A percentile compares a stretch with the other conserved stretches of the same genome.
Conservation (phyloP, 1,140 invertebrate species). For the Trachymyrmex cornetzi region DNA sequence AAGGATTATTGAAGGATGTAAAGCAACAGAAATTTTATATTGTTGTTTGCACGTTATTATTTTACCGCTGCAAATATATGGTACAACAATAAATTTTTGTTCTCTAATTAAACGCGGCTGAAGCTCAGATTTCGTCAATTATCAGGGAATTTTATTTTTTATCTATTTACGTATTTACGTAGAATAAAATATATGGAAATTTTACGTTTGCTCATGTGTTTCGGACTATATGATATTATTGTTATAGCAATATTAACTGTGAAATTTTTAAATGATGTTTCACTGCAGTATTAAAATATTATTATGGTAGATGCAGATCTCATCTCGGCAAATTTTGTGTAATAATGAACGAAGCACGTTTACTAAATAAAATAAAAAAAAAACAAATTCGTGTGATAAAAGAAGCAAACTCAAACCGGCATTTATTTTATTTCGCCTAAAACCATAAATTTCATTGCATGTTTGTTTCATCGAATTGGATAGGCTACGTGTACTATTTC, state of each 20-base stretch:
- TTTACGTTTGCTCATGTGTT: neutral
- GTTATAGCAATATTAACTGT: constrained; percentile 24
- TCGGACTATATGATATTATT: neutral
- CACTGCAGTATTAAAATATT: constrained; percentile 18
- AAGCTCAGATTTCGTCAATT: neutral
- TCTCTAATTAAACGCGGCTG: constrained; percentile 1
- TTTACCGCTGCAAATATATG: neutral
- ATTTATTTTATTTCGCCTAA: constrained; percentile 28
- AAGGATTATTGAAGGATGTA: neutral
- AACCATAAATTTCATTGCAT: constrained; percentile 36
- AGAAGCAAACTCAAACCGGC: neutral
- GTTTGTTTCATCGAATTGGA: constrained; percentile 53
- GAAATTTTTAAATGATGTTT: constrained; percentile 22
- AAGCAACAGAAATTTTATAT: neutral
- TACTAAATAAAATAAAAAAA: constrained; percentile 1
- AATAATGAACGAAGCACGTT: neutral
- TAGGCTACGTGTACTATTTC: constrained; percentile 37
- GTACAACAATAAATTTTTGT: constrained; percentile 29
- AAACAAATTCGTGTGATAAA: neutral
- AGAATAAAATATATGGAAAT: neutral
- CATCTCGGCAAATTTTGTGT: neutral
- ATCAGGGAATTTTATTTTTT: constrained; percentile 1
- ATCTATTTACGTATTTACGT: neutral
- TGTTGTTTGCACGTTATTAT: constrained; percentile 19
- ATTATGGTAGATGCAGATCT: neutral